Conservation (phyloP, 2,797 vertebrate genomes). For the Neoniphon sammara region DNA sequence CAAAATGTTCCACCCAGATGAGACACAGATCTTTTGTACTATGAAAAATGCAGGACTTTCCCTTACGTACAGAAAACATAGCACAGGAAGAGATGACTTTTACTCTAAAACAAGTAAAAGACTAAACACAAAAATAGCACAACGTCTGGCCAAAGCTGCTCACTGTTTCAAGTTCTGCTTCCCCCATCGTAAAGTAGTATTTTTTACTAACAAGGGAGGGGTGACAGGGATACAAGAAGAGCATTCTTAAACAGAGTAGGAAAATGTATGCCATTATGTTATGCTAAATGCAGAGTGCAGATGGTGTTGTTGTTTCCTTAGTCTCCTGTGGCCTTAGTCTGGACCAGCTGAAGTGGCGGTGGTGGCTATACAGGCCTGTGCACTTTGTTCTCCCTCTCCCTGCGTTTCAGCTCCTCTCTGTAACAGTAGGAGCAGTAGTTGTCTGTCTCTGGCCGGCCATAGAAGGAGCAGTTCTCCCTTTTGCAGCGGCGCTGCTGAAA, state of each 20-base stretch:
- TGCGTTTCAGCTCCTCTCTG: slow-evolving; percentile 89
- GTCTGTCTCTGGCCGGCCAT: slow-evolving; percentile 90
- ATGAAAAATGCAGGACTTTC: slow-evolving; percentile 77
- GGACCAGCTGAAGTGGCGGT: slow-evolving; percentile 54
- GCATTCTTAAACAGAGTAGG: slow-evolving; percentile 79
- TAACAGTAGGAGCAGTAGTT: slow-evolving; percentile 92
- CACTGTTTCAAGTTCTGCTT: slow-evolving; percentile 83
- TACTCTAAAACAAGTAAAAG: slow-evolving; percentile 90
- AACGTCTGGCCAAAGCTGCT: slow-evolving; percentile 87
- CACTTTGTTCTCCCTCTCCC: slow-evolving; percentile 89
- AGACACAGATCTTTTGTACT: slow-evolving; percentile 74
- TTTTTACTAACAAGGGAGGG: slow-evolving; percentile 77
- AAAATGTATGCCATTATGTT: slow-evolving; percentile 75
- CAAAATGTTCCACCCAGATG: slow-evolving; percentile 72
- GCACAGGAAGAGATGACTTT: slow-evolving; percentile 80
- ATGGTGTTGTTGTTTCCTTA: slow-evolving; percentile 65
- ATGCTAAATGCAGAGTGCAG: slow-evolving; percentile 77
- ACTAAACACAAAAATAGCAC: slow-evolving; percentile 73
- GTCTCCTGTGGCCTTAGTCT: slow-evolving; percentile 62
- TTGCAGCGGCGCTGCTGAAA: slow-evolving; percentile 85
- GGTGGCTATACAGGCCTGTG: slow-evolving; percentile 89
- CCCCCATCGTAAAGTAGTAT: slow-evolving; percentile 75
- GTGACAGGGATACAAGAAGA: slow-evolving; percentile 76
- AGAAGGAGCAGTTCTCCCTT: slow-evolving; percentile 91
- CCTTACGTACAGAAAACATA: slow-evolving; percentile 78